Percentiles rank a stretch among this genome's conserved stretches.
Conservation (phyloP, 2,113 vertebrate genomes). For the Poeciliopsis retropinna region DNA sequence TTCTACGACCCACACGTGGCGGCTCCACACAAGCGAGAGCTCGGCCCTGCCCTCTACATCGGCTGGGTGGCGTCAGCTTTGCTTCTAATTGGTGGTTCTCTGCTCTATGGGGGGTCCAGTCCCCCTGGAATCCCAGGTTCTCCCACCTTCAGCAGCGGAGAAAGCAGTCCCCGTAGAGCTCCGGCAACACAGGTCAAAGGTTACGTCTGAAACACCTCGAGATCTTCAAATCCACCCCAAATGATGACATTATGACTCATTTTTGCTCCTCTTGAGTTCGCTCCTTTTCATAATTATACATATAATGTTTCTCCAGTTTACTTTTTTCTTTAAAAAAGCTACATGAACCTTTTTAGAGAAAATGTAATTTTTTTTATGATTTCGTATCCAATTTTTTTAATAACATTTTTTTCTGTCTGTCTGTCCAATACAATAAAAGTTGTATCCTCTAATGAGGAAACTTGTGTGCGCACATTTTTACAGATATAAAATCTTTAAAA, state of each 20-base stretch:
- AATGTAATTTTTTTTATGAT: conserved; percentile 72
- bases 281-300: conserved; percentile 75
- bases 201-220: conserved; percentile 76
- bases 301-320: conserved; percentile 72
- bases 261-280: conserved; percentile 59
- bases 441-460: conserved; percentile 48
- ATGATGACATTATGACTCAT: conserved; percentile 42
- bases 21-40: conserved; percentile 83
- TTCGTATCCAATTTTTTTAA: conserved; percentile 64
- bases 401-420: conserved; percentile 71
- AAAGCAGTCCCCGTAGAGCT: conserved; percentile 80
- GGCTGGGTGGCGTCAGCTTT: conserved; percentile 81
- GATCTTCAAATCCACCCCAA: conserved; percentile 42
- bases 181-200: conserved; percentile 81
- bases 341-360: conserved; percentile 60
- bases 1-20: conserved; percentile 84
- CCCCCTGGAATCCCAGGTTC: conserved; percentile 80
- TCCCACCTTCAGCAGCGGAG: conserved; percentile 83
- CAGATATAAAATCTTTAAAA: background rate
- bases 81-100: conserved; percentile 80
- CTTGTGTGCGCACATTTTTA: conserved; percentile 43
- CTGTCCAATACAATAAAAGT: conserved; percentile 78
- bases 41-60: conserved; percentile 82
- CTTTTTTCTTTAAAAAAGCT: conserved; percentile 62
- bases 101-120: conserved; percentile 81